A percentile compares a stretch with the other conserved stretches of the same genome.
Conservation (phyloP, 2,888 invertebrate species). For the Amphipyra berbera region DNA sequence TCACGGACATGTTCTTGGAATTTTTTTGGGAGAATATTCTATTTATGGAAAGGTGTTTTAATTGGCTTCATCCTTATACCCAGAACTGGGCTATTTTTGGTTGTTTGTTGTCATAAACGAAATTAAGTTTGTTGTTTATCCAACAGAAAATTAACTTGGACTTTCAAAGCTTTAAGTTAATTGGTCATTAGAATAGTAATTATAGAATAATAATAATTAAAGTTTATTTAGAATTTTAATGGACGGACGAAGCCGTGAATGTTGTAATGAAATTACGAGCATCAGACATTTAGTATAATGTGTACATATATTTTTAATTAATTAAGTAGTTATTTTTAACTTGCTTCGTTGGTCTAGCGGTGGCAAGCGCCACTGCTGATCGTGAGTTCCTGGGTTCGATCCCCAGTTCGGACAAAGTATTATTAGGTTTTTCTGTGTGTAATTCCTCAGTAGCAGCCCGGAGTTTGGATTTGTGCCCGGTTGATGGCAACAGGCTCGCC, state of each 20-base stretch:
- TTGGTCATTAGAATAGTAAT: constrained; percentile 20
- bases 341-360: no score
- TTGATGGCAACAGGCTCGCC: no score
- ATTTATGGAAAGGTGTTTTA: not conserved
- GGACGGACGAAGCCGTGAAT: not conserved
- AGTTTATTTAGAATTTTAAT: not conserved
- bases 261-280: not conserved
- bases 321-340: no score
- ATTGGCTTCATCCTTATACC: no score
- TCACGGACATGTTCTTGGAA: no score
- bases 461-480: no score
- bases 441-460: no score
- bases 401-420: no score
- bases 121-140: constrained; percentile 36
- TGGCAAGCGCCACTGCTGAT: no score
- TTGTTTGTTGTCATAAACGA: constrained; percentile 15
- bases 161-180: constrained; percentile 16
- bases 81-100: constrained; percentile 3
- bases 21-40: not conserved
- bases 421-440: no score
- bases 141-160: constrained; percentile 27
- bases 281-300: not conserved
- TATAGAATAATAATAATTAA: constrained; percentile 10
- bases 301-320: no score
- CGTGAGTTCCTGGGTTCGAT: no score